phyloP scores from a whole-genome alignment of 2,797 vertebrate genomes.

The Microctenopoma steveboyesi region DNA sequence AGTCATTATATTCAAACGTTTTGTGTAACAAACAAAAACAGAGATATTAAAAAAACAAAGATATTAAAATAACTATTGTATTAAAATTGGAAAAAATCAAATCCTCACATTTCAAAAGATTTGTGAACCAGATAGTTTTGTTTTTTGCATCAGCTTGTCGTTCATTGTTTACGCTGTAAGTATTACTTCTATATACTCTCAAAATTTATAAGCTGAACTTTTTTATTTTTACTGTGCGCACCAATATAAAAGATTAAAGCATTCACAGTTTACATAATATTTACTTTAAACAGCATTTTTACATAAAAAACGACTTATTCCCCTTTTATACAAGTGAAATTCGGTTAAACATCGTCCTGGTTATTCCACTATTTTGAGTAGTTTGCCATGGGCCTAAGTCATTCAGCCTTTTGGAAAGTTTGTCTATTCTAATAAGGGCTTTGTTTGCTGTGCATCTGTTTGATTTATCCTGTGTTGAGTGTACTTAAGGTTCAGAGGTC shows the following conservation, averaged over 20 bases:
- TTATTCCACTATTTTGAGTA: constrained; percentile 32
- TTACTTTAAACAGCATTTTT: not conserved
- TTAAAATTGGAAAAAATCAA: not conserved
- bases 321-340: constrained; percentile 36
- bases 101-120: not conserved
- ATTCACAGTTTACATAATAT: not conserved
- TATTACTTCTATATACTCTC: not conserved
- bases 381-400: constrained; percentile 48
- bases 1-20: not conserved
- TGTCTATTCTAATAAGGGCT: constrained; percentile 79
- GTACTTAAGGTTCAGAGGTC: constrained; percentile 80
- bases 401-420: constrained; percentile 70
- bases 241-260: not conserved
- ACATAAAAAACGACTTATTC: constrained; percentile 4
- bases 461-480: constrained; percentile 81
- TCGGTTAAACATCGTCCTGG: constrained; percentile 29
- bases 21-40: too few species aligned
- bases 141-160: not conserved
- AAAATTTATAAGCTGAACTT: not conserved
- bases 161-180: not conserved
- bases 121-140: not conserved
- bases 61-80: not conserved
- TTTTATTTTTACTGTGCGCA: not conserved
- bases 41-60: not conserved
- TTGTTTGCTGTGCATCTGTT: constrained; percentile 80